Base-by-base conservation (phyloP, 2,888 invertebrate species). In the Gastrophysa polygoni region DNA sequence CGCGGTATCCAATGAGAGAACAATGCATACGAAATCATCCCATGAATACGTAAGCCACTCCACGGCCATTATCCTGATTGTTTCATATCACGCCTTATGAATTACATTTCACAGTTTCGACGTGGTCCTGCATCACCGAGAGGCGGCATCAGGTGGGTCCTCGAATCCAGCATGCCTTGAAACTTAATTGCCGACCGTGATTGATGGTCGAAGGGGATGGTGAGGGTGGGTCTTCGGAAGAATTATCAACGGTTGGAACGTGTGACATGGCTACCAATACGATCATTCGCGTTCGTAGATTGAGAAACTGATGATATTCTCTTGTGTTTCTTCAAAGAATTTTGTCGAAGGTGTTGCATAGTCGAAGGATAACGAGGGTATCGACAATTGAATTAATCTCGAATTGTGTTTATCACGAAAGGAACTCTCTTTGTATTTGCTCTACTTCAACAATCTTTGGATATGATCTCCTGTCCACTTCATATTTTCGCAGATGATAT, bases 141-240 rank as follows among this genome's bases (percentile, higher is more conserved):
- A 52, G 34, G 34, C 52, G 52, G 52, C 52, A 52, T 52, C 52
- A 52, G 52, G 52, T 52, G 52, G 20, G 57, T 57, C 57, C 49
- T 54, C 51, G 49, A 57, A 62, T 62, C 38, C 49, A 58, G 43
- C 55, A 28, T 54, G 62, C 47, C 49, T 58, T 58, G 47, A 44
- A 62, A 58, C 48, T 43, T 58, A 62, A 62, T 62, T 62, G 58
- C 55, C 44, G 18, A 49, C 54, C 16, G 49, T 58, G 62, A 58
- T 58, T 49, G 44, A 62, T 62, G 58, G 49, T 14, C n/a, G 11
- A 38, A 14, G 14, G n/a, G 54, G 21, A 18, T 21, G 51, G 18
- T 38, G 18, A 28, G 52, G 52, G 61, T 59, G 52, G 29, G 43
- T 18, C 48, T 14, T 14, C 3, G n/a, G 14, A 38, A 38, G 7